A percentile compares a stretch with the other conserved stretches of the same genome.
Evolutionary conservation across 2,113 vertebrate species (phyloP).

Genomic region (Oxyura jamaicensis): DNA sequence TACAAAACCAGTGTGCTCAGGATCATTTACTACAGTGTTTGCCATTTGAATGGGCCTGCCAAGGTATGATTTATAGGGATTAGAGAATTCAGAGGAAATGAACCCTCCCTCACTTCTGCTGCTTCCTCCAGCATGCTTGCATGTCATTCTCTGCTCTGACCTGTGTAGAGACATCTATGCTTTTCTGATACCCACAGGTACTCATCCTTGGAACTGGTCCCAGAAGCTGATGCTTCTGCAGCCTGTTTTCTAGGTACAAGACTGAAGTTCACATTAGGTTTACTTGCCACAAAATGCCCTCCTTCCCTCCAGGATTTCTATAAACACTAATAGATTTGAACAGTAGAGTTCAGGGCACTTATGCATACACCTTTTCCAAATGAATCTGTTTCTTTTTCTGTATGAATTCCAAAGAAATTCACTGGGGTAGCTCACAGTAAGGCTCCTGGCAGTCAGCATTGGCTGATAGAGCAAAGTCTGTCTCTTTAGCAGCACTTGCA

Average conservation of each 20-base stretch:
- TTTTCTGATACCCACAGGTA: background rate
- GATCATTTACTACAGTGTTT: background rate
- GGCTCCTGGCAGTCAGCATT: background rate
- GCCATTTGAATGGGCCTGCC: background rate
- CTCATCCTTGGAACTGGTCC: accelerated
- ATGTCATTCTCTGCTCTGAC: background rate
- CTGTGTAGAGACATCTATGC: accelerated
- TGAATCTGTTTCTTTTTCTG: background rate
- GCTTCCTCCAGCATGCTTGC: background rate
- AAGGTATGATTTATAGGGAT: background rate
- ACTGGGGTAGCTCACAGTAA: background rate
- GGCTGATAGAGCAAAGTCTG: background rate
- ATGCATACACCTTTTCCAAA: background rate
- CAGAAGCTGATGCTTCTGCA: background rate
- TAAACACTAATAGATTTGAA: background rate
- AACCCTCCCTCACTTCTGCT: background rate
- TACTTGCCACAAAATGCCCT: background rate
- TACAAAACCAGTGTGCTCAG: background rate
- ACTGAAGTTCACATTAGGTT: background rate
- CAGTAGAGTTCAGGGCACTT: background rate
- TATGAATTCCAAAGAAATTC: background rate
- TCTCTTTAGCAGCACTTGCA: too few species aligned
- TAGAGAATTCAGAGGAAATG: background rate
- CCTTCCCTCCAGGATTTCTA: background rate
- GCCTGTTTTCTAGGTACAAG: background rate